Conservation (phyloP, 2,113 vertebrate species). For the Rissa tridactyla region DNA sequence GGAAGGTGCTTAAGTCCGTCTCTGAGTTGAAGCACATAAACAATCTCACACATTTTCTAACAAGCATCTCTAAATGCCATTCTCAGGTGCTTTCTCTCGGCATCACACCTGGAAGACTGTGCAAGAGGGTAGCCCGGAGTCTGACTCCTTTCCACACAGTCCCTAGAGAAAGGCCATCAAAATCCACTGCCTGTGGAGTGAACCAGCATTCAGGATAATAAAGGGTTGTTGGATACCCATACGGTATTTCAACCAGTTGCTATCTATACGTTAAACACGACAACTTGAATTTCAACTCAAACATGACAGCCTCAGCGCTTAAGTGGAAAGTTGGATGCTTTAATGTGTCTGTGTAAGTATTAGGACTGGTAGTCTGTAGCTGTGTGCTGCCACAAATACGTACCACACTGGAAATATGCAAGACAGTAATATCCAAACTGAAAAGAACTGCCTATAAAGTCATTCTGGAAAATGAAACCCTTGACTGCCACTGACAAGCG, state of each 20-base stretch:
- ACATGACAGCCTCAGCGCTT: not conserved
- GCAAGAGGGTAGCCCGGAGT: not conserved
- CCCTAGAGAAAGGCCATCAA: not conserved
- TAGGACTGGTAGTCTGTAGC: not conserved
- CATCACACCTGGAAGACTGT: not conserved
- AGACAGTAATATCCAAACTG: not conserved
- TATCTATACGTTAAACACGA: not conserved
- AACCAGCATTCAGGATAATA: not conserved
- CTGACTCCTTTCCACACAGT: not conserved
- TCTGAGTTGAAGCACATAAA: not conserved
- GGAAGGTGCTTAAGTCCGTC: not conserved
- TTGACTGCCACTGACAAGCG: conserved; percentile 22
- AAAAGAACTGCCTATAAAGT: not conserved
- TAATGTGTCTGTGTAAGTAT: not conserved
- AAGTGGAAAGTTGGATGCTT: not conserved
- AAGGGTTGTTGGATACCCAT: not conserved
- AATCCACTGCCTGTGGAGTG: not conserved
- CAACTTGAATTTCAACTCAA: not conserved
- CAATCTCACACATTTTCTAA: not conserved
- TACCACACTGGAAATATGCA: not conserved
- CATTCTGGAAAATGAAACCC: conserved; percentile 28
- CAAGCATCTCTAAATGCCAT: not conserved
- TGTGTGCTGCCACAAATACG: accelerated
- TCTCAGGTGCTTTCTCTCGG: not conserved
- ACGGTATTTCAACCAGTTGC: accelerated